Evolutionary conservation across 2,113 vertebrate genomes (phyloP).

Genomic region (Phalacrocorax aristotelis): DNA sequence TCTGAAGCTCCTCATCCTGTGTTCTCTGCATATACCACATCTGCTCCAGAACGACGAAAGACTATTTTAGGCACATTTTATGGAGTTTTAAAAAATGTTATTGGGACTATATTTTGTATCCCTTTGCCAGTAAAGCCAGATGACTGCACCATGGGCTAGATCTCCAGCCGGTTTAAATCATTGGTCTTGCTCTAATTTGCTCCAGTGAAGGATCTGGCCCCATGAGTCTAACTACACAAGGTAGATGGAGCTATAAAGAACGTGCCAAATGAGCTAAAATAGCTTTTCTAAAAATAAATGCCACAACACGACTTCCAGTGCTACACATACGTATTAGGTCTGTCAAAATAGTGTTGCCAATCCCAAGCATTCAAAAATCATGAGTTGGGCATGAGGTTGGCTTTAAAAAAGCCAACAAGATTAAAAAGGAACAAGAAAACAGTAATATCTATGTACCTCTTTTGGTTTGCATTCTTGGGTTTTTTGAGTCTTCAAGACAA

Average conservation of each 20-base stretch:
- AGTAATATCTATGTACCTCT: not conserved
- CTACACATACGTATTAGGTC: constrained; percentile 18
- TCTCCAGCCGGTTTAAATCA: constrained; percentile 67
- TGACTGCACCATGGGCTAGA: constrained; percentile 55
- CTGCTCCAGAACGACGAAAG: not conserved
- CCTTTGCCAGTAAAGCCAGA: constrained; percentile 60
- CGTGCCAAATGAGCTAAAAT: constrained; percentile 49
- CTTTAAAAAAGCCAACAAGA: not conserved
- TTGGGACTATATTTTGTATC: constrained; percentile 56
- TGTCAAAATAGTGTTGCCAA: constrained; percentile 22
- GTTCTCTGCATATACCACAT: constrained; percentile 10
- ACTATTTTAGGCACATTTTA: constrained; percentile 63
- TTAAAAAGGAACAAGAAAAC: constrained; percentile 18
- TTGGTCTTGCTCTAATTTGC: constrained; percentile 49
- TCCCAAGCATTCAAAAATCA: constrained; percentile 30
- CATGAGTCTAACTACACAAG: constrained; percentile 44
- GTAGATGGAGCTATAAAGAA: constrained; percentile 50
- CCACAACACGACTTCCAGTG: constrained; percentile 32
- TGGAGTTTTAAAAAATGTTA: constrained; percentile 60
- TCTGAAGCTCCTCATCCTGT: not conserved
- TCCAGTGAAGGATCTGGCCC: constrained; percentile 46
- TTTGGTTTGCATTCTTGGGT: not conserved
- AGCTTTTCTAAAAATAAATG: constrained; percentile 64
- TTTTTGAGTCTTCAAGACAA: not conserved
- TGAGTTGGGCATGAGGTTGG: not conserved